Base-by-base conservation (phyloP, 2,113 vertebrate species). In the Albula goreensis region DNA sequence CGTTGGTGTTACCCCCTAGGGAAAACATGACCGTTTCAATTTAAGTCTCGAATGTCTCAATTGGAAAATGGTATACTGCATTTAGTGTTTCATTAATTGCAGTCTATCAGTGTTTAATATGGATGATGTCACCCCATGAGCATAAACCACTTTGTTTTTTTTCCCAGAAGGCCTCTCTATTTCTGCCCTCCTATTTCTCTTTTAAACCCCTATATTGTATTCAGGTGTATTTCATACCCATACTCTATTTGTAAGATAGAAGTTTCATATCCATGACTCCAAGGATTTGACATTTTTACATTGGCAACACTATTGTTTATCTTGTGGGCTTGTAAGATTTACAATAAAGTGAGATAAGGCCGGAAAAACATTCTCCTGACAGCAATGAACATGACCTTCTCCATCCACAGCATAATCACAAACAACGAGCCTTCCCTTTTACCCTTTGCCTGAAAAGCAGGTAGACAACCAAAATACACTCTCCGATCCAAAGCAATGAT, bases 241-340 rank as follows among this genome's bases (percentile, higher is more conserved):
- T 13, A 8, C 17, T 63, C 3, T 84, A 79, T 86, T 86, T 60
- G 8, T 88, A 81, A 89, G 63, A 17, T 17, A 22, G 17, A 70
- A 22, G 8, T 70, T 13, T 7, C 17, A 70, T 19, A 70, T 19
- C 63, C 19, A 70, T 1, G 22, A 7, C 5, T 70, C 22, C 19
- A 3, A 7, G 3, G 63, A 70, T 70, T 70, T 70, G 63, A 22
- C 63, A 22, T 7, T 56, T 56, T 56, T 56, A 56, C 12, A 56
- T 56, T 56, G 6, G 12, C 6, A 9, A 12, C 12, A 56, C 12
- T 56, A 2, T 56, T 7, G 53, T 56, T 7, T 56, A 12, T 56
- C 7, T 12, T 56, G 53, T 56, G 53, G 53, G 53, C 19, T 70
- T 70, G 63, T 70, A 70, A 22, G 17, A n/a, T 70, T 41, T 1